phyloP scores from a whole-genome alignment of 2,113 vertebrate species.

The Todiramphus chloris region DNA sequence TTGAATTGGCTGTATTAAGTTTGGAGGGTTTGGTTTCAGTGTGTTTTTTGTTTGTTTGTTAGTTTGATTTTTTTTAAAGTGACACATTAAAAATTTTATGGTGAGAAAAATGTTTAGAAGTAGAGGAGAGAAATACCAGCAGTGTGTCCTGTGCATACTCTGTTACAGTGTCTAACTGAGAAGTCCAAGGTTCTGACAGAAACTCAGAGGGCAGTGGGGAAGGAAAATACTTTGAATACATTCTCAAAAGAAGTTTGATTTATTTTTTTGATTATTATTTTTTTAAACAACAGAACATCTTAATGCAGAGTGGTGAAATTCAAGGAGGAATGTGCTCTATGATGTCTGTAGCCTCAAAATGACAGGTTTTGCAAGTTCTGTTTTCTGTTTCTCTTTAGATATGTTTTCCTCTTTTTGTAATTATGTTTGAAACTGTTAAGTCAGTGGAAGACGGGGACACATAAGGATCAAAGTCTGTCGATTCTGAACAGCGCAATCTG shows the following conservation, averaged over 20 bases:
- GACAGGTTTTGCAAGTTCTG: background rate
- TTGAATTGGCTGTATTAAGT: background rate
- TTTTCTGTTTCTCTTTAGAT: background rate
- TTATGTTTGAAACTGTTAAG: background rate
- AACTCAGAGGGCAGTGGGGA: background rate
- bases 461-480: background rate
- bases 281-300: no score
- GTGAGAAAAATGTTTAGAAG: background rate
- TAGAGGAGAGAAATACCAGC: background rate
- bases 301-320: background rate
- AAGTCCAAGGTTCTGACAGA: background rate
- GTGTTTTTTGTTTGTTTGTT: background rate
- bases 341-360: background rate
- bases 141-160: background rate
- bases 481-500: background rate
- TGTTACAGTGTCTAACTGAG: background rate
- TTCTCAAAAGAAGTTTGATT: background rate
- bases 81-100: fast-evolving
- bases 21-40: background rate
- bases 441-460: background rate
- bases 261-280: no score
- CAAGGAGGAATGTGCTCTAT: background rate
- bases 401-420: background rate
- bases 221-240: background rate
- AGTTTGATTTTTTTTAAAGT: background rate